Evolutionary conservation across 2,797 vertebrate species (phyloP).

Genomic region (Rhynchotus rufescens): DNA sequence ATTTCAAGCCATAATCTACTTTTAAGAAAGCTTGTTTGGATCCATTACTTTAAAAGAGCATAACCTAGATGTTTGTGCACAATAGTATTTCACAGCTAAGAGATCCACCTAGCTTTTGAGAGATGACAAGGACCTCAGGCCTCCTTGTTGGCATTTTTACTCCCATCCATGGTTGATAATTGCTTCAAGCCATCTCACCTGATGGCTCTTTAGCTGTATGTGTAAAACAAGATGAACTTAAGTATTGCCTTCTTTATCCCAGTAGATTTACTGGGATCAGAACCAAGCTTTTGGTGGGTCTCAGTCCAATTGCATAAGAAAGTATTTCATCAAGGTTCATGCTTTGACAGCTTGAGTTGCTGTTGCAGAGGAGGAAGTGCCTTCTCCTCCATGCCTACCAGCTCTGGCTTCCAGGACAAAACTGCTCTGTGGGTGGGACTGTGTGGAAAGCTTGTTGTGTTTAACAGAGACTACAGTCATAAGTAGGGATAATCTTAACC

Average conservation of each 20-base stretch:
- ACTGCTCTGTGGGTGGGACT: accelerated
- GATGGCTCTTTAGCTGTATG: background rate
- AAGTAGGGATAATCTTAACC: background rate
- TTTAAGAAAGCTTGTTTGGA: background rate
- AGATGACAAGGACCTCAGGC: background rate
- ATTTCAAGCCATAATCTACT: background rate
- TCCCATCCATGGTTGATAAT: background rate
- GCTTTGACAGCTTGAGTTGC: background rate
- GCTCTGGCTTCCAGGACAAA: background rate
- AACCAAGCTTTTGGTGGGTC: background rate
- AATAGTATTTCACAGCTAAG: background rate
- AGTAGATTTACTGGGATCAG: background rate
- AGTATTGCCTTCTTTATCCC: background rate
- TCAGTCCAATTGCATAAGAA: background rate
- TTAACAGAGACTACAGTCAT: background rate
- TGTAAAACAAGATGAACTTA: background rate
- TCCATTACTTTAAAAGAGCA: background rate
- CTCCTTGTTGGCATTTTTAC: background rate
- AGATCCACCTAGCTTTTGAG: background rate
- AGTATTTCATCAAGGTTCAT: background rate
- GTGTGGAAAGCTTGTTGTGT: background rate
- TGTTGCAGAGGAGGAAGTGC: background rate
- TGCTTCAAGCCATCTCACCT: accelerated
- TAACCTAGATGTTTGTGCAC: background rate
- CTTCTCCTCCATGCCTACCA: background rate